phyloP scores from a whole-genome alignment of 2,797 vertebrate species.

The Benthosema pterotum region DNA sequence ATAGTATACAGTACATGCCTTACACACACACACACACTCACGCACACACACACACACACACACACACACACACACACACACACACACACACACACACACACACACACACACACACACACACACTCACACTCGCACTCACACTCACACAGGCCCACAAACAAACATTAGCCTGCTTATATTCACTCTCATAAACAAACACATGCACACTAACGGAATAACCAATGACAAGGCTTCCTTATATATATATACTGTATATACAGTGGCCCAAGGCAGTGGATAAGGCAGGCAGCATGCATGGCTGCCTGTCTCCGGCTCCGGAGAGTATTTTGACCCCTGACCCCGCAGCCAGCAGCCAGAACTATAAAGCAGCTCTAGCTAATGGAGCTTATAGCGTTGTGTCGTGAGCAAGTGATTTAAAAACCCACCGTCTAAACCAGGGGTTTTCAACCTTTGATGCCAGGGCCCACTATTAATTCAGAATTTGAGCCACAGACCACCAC shows the following conservation, averaged over 20 bases:
- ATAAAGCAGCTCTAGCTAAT: constrained; percentile 62
- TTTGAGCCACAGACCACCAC: no score
- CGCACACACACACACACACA: constrained; percentile 5
- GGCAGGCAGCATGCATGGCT: constrained; percentile 39
- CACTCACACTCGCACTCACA: constrained; percentile 3
- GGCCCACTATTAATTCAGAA: no score
- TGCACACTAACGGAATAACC: constrained; percentile 1
- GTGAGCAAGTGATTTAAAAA: constrained; percentile 64
- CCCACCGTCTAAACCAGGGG: constrained; percentile 21
- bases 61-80: constrained; percentile 7
- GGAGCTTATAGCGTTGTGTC: constrained; percentile 53
- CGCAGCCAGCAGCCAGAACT: constrained; percentile 38
- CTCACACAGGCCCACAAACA: constrained; percentile 6
- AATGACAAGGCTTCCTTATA: constrained; percentile 40
- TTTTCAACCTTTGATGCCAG: no score
- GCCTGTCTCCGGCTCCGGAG: constrained; percentile 11
- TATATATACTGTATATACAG: no score
- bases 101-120: constrained; percentile 1
- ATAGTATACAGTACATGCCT: background rate
- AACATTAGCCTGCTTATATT: constrained; percentile 15
- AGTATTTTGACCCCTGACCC: constrained; percentile 60
- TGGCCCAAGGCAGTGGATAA: constrained; percentile 47
- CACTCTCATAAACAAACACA: background rate
- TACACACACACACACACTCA: background rate
- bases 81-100: background rate